These are phyloP conservation scores for Pogonophryne albipinna DNA, from an alignment of 2,797 vertebrate genomes.

Conservation along the genomic window DNA sequence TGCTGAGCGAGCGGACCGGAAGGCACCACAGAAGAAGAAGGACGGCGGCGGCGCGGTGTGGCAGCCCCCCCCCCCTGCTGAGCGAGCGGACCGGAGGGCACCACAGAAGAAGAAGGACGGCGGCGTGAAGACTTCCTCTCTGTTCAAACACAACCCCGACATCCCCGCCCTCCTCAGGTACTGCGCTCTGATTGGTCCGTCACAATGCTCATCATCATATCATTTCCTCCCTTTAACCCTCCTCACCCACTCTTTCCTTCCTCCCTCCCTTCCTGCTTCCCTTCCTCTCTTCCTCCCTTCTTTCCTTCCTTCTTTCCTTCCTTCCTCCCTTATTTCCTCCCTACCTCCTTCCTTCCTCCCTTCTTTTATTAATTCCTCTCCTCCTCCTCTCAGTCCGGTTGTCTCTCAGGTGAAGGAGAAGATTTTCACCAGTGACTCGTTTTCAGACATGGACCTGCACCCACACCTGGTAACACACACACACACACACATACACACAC, in stretches of 20 bases:
- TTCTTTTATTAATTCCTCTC: not conserved
- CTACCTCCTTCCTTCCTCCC: too few species aligned
- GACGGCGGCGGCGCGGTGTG: conserved; percentile 12
- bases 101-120: conserved; percentile 57
- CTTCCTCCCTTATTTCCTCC: too few species aligned
- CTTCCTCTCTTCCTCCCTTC: not conserved
- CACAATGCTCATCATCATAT: not conserved
- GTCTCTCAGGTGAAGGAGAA: conserved; percentile 89
- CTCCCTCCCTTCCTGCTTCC: not conserved
- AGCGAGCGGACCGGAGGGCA: not conserved
- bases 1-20: not conserved
- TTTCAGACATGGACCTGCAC: conserved; percentile 89
- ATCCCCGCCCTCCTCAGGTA: conserved; percentile 90
- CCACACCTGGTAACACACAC: conserved; percentile 94
- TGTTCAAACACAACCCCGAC: conserved; percentile 96
- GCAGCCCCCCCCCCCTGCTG: conserved; percentile 14
- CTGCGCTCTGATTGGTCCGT: conserved; percentile 13
- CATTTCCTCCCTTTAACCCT: too few species aligned
- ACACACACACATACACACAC: too few species aligned
- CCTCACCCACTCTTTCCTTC: not conserved
- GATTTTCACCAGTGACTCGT: conserved; percentile 90
- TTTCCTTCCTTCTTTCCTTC: accelerated
- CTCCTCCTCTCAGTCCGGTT: conserved; percentile 73
- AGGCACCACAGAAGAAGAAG: conserved; percentile 49
- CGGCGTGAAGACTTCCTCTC: conserved; percentile 91